Percentiles rank a stretch among this genome's conserved stretches.
These are phyloP conservation scores for Globia sparganii DNA, from an alignment of 2,888 invertebrate species.

Conservation along the genomic window DNA sequence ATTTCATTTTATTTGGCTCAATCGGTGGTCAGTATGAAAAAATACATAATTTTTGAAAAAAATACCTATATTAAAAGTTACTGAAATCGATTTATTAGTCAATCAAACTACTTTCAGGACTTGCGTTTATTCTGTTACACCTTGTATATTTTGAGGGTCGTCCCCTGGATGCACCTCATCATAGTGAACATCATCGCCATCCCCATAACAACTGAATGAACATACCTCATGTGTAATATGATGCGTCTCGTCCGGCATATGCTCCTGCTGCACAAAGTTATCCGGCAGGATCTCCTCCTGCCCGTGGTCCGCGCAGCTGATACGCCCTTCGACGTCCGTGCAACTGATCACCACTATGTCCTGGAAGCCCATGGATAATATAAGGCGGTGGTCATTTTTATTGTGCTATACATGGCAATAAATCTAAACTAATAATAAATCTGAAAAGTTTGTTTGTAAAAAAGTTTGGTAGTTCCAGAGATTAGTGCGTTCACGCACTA, in stretches of 20 bases:
- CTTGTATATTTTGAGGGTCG: not conserved
- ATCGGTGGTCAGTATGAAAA: too few species aligned
- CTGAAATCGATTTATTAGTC: too few species aligned
- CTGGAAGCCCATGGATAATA: conserved; percentile 65
- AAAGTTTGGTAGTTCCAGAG: too few species aligned
- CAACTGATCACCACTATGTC: conserved; percentile 86
- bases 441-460: too few species aligned
- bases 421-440: not conserved
- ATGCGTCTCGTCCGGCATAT: conserved; percentile 76
- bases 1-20: too few species aligned
- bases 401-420: not conserved
- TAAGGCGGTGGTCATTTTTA: not conserved
- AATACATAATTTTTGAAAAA: too few species aligned
- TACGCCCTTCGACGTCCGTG: conserved; percentile 67
- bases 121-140: too few species aligned
- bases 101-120: too few species aligned
- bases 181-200: not conserved
- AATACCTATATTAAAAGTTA: too few species aligned
- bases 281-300: conserved; percentile 86
- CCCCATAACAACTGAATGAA: not conserved
- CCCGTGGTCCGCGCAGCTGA: conserved; percentile 78
- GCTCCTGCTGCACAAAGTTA: conserved; percentile 79
- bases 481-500: too few species aligned
- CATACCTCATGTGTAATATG: conserved; percentile 86
- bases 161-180: not conserved